Base-by-base conservation (phyloP, 2,888 invertebrate genomes). In the Harpagoxenus sublaevis region DNA sequence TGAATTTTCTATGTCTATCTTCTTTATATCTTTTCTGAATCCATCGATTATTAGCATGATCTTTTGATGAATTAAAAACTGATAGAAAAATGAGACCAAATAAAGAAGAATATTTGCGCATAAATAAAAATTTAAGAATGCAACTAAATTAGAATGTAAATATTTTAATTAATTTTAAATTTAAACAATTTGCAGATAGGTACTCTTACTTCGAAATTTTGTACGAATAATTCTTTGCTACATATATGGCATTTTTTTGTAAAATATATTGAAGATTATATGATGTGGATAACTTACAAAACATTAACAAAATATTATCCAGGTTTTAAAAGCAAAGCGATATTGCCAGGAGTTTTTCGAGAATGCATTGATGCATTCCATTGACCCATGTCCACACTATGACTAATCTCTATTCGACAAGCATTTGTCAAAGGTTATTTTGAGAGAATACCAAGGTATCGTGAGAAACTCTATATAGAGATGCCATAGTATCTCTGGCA, bases 381-480 rank as follows among this genome's bases (percentile, higher is more conserved):
- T 23, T 23, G 23, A 23, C 3, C 12, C 31, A 51, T 63, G 23
- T 15, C 62, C 31, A 57, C 51, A 3, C 51, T 12, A 4, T 39
- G 42, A 35, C 57, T 42, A 57, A 57, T 57, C 55, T 39, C 28
- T 12, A 35, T 63, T 28, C 6, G 28, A 63, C 23, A 23, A 55
- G 28, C 23, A n/a, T 65, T 35, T 31, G 68, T 60, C 60, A 23
- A 15, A 9, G 23, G 35, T 39, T 57, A 39, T 35, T 57, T 18
- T 23, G 71, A 71, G 51, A 39, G 48, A 71, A 60, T 57, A 28
- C 15, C 28, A 2, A 28, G 18, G 18, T 31, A 23, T 18, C 74
- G 82, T 83, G 84, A 84, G 82, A 84, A 84, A 84, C 28, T 57
- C 57, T 15, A 53, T 28, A 28, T 51, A 63, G 18, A 63, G 18